Conservation (phyloP, 2,113 vertebrate genomes). For the Myrmecophaga tridactyla region DNA sequence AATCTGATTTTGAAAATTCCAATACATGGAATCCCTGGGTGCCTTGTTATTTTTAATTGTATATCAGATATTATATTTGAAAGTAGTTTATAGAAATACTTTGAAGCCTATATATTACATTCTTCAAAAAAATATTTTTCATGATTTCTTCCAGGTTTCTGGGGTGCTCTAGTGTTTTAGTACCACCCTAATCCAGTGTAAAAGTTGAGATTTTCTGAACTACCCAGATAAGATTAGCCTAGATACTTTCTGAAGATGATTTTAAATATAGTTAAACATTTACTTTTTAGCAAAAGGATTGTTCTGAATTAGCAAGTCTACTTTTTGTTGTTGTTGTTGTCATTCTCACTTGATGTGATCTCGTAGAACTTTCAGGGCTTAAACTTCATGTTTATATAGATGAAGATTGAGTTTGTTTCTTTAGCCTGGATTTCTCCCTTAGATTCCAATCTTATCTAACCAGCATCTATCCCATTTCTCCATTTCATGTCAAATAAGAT, state of each 20-base stretch:
- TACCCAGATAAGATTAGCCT: not conserved
- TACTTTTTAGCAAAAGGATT: not conserved
- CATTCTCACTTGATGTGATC: not conserved
- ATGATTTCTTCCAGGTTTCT: not conserved
- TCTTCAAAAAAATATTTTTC: not conserved
- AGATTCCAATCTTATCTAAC: too few species aligned
- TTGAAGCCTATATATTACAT: not conserved
- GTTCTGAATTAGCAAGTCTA: not conserved
- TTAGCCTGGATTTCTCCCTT: too few species aligned
- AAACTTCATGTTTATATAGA: too few species aligned
- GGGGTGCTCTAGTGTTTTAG: not conserved
- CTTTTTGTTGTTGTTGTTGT: not conserved
- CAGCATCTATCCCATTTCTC: not conserved
- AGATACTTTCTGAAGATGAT: not conserved
- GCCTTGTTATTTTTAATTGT: not conserved
- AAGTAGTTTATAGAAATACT: not conserved
- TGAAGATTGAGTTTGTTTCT: too few species aligned
- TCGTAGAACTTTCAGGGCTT: not conserved
- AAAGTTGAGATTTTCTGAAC: not conserved
- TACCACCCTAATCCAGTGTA: not conserved
- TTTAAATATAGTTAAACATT: not conserved
- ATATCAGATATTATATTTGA: not conserved
- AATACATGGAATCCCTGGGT: not conserved
- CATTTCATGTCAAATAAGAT: not conserved
- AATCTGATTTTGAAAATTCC: not conserved